These are phyloP conservation scores for Rhyacophila evoluta DNA, from an alignment of 2,888 invertebrate species.

Conservation along the genomic window DNA sequence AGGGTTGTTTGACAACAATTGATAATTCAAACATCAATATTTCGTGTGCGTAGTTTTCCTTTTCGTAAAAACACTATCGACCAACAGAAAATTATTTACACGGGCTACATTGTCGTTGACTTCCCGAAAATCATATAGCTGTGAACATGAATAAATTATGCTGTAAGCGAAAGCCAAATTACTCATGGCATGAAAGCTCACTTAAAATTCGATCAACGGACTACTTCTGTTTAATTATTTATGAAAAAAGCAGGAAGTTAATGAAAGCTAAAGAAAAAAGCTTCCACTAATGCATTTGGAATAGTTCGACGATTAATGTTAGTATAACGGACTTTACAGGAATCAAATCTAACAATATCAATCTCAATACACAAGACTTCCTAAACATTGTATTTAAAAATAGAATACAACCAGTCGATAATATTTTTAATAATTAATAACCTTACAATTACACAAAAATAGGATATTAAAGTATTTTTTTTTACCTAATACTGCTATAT, in stretches of 20 bases:
- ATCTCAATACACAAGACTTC: too few relatives aligned
- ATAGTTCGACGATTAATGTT: background rate
- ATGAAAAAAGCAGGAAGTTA: background rate
- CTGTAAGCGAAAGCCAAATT: background rate
- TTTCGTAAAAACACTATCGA: background rate
- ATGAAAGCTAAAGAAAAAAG: too few relatives aligned
- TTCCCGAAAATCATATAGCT: background rate
- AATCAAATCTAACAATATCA: background rate
- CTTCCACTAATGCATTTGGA: background rate
- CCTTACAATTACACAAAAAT: too few relatives aligned
- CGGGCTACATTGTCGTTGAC: background rate
- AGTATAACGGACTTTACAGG: background rate
- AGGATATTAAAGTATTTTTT: too few relatives aligned
- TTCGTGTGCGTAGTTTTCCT: background rate
- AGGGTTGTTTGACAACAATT: too few relatives aligned
- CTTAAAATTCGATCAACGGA: slow-evolving; percentile 12
- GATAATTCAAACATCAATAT: too few relatives aligned
- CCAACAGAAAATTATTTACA: background rate
- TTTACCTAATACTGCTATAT: too few relatives aligned
- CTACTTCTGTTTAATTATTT: slow-evolving; percentile 11
- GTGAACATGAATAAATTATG: slow-evolving; percentile 7
- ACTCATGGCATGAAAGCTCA: background rate
- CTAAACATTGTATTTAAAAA: too few relatives aligned
- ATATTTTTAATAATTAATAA: too few relatives aligned
- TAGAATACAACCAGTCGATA: too few relatives aligned